Percentiles rank a stretch among this genome's conserved stretches.
These are phyloP conservation scores for Brachyptera putata DNA, from an alignment of 2,888 invertebrate species.

Conservation along the genomic window DNA sequence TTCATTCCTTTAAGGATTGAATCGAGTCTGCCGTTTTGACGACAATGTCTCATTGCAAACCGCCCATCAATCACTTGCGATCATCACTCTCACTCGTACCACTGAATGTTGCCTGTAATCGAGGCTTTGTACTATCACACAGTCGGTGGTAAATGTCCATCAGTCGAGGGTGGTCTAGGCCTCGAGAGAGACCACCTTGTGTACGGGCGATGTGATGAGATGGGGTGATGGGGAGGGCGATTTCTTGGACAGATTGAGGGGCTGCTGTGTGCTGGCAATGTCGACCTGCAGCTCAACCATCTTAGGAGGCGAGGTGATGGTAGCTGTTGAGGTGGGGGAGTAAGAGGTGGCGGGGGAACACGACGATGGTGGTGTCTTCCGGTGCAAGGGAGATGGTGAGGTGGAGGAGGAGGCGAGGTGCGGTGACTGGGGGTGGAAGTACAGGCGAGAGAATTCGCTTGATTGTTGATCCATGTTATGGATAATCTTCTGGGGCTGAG, in stretches of 20 bases:
- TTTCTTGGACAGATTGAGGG: conserved; percentile 85
- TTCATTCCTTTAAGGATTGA: conserved; percentile 6
- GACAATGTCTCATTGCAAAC: conserved; percentile 17
- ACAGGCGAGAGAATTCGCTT: conserved; percentile 36
- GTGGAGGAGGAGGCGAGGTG: conserved; percentile 35
- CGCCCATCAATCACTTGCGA: background rate
- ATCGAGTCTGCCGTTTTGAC: conserved; percentile 10
- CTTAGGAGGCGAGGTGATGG: conserved; percentile 43
- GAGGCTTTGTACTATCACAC: conserved; percentile 35
- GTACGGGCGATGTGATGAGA: conserved; percentile 47
- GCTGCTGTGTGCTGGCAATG: conserved; percentile 75
- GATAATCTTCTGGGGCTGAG: conserved; percentile 38
- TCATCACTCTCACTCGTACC: too few species aligned
- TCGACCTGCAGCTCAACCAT: conserved; percentile 76
- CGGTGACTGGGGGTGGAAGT: conserved; percentile 44
- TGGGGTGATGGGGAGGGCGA: conserved; percentile 72
- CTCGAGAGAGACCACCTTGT: conserved; percentile 42
- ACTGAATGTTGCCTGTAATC: too few species aligned
- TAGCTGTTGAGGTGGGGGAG: conserved; percentile 44
- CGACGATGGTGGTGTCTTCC: conserved; percentile 38
- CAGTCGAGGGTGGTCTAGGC: conserved; percentile 41
- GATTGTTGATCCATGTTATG: conserved; percentile 40
- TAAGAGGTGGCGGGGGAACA: conserved; percentile 49
- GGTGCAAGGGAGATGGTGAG: conserved; percentile 45
- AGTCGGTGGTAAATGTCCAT: conserved; percentile 31